A percentile compares a stretch with the other conserved stretches of the same genome.
These are phyloP conservation scores for Apocrypta bakeri DNA, from an alignment of 1,140 invertebrate species.

Conservation along the genomic window DNA sequence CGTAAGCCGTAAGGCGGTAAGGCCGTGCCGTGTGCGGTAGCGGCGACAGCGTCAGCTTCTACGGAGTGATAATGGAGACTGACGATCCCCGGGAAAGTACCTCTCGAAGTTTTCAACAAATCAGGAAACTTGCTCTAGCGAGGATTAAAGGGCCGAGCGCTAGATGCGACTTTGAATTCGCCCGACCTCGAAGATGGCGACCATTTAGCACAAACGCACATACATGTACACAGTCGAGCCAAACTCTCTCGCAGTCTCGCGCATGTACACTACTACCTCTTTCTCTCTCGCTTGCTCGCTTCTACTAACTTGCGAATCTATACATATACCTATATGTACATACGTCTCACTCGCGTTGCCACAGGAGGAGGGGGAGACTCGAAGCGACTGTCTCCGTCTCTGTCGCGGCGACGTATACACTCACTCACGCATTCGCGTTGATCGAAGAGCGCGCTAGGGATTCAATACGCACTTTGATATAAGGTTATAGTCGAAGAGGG, in stretches of 20 bases:
- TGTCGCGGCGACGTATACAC: background rate
- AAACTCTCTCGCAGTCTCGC: too few species aligned
- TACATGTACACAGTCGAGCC: background rate
- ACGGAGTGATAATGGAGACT: background rate
- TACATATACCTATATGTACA: too few species aligned
- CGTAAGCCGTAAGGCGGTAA: too few species aligned
- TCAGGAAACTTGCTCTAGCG: background rate
- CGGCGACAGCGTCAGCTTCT: background rate
- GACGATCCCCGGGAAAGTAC: background rate
- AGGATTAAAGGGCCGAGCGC: background rate
- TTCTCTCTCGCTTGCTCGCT: too few species aligned
- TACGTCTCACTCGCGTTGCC: too few species aligned
- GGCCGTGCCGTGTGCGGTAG: too few species aligned
- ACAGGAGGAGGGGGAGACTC: background rate
- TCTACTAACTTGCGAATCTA: too few species aligned
- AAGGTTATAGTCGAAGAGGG: constrained; percentile 17
- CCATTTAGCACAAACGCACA: constrained; percentile 52
- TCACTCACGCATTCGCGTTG: background rate
- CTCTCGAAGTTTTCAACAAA: background rate
- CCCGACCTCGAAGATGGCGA: constrained; percentile 58
- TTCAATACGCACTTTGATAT: constrained; percentile 42
- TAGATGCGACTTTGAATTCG: constrained; percentile 51
- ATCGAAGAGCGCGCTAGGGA: constrained; percentile 5
- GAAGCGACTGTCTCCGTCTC: background rate
- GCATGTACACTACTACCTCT: too few species aligned